Evolutionary conservation across 1,140 invertebrate species (phyloP), one percentile per base, ranked within the genome.

Genomic region (Drosophila sulfurigaster): DNA sequence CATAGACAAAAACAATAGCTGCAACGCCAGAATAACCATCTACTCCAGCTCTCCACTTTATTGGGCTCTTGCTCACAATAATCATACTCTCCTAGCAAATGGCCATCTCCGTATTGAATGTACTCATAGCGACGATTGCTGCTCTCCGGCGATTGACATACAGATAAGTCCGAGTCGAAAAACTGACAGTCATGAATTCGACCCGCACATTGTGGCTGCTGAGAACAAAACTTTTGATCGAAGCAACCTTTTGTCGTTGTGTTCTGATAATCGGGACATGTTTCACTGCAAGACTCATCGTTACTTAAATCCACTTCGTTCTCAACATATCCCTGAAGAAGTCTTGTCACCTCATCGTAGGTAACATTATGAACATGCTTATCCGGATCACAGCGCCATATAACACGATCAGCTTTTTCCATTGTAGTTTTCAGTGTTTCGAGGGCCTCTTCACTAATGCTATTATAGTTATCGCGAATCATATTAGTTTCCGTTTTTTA

Each of bases 1-100:
- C 51, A 54, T 1, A 54, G 51, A 2, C 51, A 54, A n/a, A 54
- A 54, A n/a, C 51, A 52, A 11, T 48, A 48, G 6, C 16, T 15
- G 15, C 46, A 48, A 2, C 16, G 6, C 46, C 15, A 48, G 8
- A 48, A 48, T 8, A 20, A 7, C 46, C 46, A 20, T 6, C 15
- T 20, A 25, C 3, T 25, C 46, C 46, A 48, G 46, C 46, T 48
- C 8, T 48, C 46, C 13, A 20, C 46, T 20, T 10, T 48, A 16
- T 15, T 16, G 7, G 6, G 1, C 5, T 20, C 8, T 5, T 15
- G 15, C 46, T 10, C 11, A 46, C 46, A 48, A 5, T 7, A 10
- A 1, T 15, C 13, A 6, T 8, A 8, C 15, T 20, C 1, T 8
- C 46, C 46, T 5, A 48, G 15, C 7, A 2, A 4, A 1, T 1